phyloP scores from a whole-genome alignment of 1,140 invertebrate species.

The Helicoverpa zea region DNA sequence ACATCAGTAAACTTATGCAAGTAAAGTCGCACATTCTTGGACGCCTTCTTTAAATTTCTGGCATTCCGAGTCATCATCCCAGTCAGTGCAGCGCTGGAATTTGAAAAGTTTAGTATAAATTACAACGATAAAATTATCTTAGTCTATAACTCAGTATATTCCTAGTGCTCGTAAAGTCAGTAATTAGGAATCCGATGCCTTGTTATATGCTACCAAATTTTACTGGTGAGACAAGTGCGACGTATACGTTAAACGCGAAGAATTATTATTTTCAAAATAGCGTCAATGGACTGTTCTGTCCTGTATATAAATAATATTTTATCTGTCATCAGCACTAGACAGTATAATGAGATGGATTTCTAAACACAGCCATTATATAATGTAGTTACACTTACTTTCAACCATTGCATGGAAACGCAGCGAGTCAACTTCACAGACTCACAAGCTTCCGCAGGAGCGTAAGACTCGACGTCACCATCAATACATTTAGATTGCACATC shows the following conservation, averaged over 20 bases:
- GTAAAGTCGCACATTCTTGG: conserved; percentile 27
- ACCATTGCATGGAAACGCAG: conserved; percentile 6
- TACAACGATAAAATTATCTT: background rate
- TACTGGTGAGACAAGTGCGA: too few species aligned
- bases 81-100: conserved; percentile 12
- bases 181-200: too few species aligned
- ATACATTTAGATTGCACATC: background rate
- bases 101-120: background rate
- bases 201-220: too few species aligned
- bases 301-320: too few species aligned
- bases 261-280: too few species aligned
- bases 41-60: conserved; percentile 29
- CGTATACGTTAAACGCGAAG: too few species aligned
- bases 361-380: background rate
- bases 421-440: background rate
- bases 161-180: too few species aligned
- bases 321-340: too few species aligned
- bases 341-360: too few species aligned
- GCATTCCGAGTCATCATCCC: background rate
- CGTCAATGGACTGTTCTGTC: too few species aligned
- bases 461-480: background rate
- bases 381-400: conserved; percentile 5
- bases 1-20: background rate
- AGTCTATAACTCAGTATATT: too few species aligned
- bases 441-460: background rate